phyloP scores from a whole-genome alignment of 2,113 vertebrate genomes.

The Diadophis punctatus region DNA sequence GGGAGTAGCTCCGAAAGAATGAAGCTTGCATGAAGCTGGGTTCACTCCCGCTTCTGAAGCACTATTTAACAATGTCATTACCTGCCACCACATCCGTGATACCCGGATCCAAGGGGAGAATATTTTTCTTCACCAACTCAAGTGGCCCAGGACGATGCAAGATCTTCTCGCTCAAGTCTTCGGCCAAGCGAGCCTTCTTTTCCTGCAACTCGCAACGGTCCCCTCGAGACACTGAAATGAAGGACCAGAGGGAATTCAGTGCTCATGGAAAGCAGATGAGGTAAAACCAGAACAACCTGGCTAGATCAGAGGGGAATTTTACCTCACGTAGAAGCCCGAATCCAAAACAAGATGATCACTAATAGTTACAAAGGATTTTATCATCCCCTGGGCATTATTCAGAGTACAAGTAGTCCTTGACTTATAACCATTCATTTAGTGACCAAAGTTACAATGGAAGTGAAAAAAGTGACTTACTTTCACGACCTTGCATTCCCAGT shows the following conservation, averaged over 20 bases:
- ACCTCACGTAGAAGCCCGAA: neutral
- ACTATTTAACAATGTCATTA: neutral
- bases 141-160: slow-evolving; percentile 62
- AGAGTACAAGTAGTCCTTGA: neutral
- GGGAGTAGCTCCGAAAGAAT: neutral
- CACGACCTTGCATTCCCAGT: neutral
- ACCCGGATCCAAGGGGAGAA: slow-evolving; percentile 46
- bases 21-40: neutral
- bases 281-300: neutral
- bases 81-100: slow-evolving; percentile 32
- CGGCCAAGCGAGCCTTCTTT: slow-evolving; percentile 71
- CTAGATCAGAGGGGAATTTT: neutral
- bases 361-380: neutral
- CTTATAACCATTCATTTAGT: neutral
- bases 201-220: slow-evolving; percentile 58
- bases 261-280: neutral
- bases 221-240: slow-evolving; percentile 57
- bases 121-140: slow-evolving; percentile 67
- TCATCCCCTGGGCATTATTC: neutral
- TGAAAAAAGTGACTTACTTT: neutral
- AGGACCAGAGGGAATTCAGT: neutral
- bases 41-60: no score
- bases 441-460: neutral
- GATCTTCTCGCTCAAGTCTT: slow-evolving; percentile 71
- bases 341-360: neutral